Evolutionary conservation across 2,113 vertebrate genomes (phyloP), one percentile per base, ranked within the genome.

Genomic region (Toxotes jaculatrix): DNA sequence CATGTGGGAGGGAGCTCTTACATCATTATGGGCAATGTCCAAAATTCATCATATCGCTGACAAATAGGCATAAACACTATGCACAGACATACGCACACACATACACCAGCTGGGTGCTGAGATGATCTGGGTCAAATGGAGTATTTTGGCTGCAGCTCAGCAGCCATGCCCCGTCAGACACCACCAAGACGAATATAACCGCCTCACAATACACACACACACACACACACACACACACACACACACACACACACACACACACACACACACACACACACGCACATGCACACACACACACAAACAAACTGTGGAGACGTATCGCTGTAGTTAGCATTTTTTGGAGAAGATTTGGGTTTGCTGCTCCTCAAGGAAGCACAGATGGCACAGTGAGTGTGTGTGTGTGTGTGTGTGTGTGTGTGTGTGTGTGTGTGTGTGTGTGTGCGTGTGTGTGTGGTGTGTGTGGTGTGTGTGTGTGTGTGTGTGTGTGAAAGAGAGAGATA

Each of bases 51-150:
- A 56, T 71, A 84, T 74, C 9, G 3, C 62, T 77, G 74, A 75
- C 53, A 89, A 87, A 83, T 47, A 75, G 66, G 42, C 75, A 77
- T 27, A 75, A 69, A 74, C 66, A 75, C 65, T 66, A 78, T 56
- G 36, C 77, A 78, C 74, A 74, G 7, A 65, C 75, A 78, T 74
- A 51, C 71, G 68, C 53, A 56, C 56, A 60, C 65, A 51, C 71
- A 63, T 9, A 76, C 70, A 71, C 55, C 63, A 80, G 53, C 61
- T 32, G 36, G 55, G 77, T 71, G 74, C 74, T 77, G 74, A 61
- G 31, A 82, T 56, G 66, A 91, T 82, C 78, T 87, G 73, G 90
- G 84, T 88, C 87, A 87, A 89, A 91, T 53, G 60, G 83, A 82
- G 74, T 79, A 76, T 86, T 88, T 87, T 86, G 83, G 76, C 64